Base-by-base conservation (phyloP, 2,797 vertebrate species). In the Crocodylus rhombifer region DNA sequence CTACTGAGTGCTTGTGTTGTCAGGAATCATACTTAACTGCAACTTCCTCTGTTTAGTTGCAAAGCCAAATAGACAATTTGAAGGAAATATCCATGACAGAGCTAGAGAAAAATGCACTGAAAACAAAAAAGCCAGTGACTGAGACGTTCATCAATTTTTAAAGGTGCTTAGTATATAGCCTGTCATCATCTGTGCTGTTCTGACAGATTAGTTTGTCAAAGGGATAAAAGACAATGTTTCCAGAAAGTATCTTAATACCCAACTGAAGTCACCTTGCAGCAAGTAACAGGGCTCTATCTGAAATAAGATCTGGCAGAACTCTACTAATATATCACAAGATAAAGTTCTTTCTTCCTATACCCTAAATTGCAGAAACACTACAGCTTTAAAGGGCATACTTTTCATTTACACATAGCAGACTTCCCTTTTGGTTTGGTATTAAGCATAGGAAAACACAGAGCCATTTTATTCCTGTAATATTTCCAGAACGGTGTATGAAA, bases 341-440 rank as follows among this genome's bases (percentile, higher is more conserved):
- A 93, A 80, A 25, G 65, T 63, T 87, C 13, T 69, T 95, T 95
- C 85, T 95, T 94, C 91, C 58, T 86, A 92, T 83, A 87, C 57
- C 42, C 65, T 73, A 95, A 93, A 74, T 80, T 91, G 83, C 85
- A 90, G 30, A 57, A 91, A 75, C 60, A 90, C 94, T 74, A 84
- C n/a, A 93, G 6, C 3, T 95, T 95, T 94, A 95, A 96, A 97
- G 7, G 78, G 92, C 79, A 86, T 85, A 36, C 36, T 93, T 57
- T 96, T 97, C 96, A 95, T 94, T 91, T 94, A 74, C 90, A 96
- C 94, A 94, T 90, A 89, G 33, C 77, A 80, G 84, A 77, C 86
- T 77, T 81, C 78, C 28, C 42, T n/a, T 28, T 77, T 91, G 78
- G 60, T 65, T 78, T 25, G 8, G 4, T 63, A 67, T 82, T 83